A percentile compares a stretch with the other conserved stretches of the same genome.
Evolutionary conservation across 2,113 vertebrate species (phyloP).

Genomic region (Anser brachyrhynchus): DNA sequence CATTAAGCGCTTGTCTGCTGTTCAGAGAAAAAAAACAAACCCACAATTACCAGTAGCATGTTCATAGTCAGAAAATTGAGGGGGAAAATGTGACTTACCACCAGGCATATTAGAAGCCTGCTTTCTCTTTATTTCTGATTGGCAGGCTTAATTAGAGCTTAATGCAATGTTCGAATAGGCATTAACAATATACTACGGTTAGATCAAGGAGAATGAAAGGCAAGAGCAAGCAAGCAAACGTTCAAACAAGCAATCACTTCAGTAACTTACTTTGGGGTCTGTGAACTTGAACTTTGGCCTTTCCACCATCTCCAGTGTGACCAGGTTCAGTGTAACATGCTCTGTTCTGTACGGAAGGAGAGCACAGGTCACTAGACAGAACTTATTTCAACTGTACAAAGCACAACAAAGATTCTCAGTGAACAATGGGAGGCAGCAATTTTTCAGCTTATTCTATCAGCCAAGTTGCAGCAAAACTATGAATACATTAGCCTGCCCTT

Average conservation of each 20-base stretch:
- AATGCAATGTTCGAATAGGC: conserved; percentile 50
- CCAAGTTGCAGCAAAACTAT: conserved; percentile 44
- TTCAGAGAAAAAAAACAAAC: conserved; percentile 38
- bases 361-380: conserved; percentile 52
- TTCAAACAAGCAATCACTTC: conserved; percentile 27
- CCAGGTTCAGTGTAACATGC: conserved; percentile 82
- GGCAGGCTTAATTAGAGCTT: conserved; percentile 71
- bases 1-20: conserved; percentile 35
- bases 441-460: conserved; percentile 60
- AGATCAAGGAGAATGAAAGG: conserved; percentile 61
- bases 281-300: conserved; percentile 88
- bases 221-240: not conserved
- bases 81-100: conserved; percentile 28
- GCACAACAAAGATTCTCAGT: conserved; percentile 53
- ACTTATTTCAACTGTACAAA: conserved; percentile 30
- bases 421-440: conserved; percentile 48
- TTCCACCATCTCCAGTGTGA: conserved; percentile 85
- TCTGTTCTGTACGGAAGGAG: conserved; percentile 75
- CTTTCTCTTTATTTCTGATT: conserved; percentile 39
- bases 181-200: conserved; percentile 45
- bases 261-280: conserved; percentile 85
- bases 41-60: not conserved
- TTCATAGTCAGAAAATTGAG: conserved; percentile 40
- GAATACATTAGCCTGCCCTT: conserved; percentile 61
- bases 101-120: not conserved